Conservation (phyloP, 2,888 invertebrate genomes). For the Galerucella calmariensis region DNA sequence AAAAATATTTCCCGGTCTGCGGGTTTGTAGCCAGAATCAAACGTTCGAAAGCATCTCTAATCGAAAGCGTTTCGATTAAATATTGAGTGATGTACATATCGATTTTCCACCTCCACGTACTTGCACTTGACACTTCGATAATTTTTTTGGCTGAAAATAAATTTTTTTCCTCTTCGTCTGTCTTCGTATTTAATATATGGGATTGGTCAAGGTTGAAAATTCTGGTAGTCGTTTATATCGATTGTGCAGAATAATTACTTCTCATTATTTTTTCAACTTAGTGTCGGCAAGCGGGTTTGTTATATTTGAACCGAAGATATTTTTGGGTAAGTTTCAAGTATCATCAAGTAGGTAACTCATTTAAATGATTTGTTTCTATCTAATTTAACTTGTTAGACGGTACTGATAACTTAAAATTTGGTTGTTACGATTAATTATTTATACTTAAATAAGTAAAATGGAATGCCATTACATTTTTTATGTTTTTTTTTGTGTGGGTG, state of each 20-base stretch:
- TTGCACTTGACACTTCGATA: slow-evolving; percentile 3
- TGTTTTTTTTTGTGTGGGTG: not conserved
- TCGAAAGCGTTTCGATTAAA: not conserved
- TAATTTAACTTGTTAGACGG: not conserved
- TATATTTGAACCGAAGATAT: slow-evolving; percentile 4
- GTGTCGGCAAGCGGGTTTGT: not conserved
- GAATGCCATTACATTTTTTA: not conserved
- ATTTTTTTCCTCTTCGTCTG: not conserved
- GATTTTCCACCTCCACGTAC: not conserved
- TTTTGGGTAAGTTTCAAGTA: slow-evolving; percentile 10
- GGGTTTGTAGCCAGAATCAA: not conserved
- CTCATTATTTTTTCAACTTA: slow-evolving; percentile 5
- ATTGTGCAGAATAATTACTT: slow-evolving; percentile 16
- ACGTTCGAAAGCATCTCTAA: not conserved
- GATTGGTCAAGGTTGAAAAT: slow-evolving; percentile 32
- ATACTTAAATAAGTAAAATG: too few relatives aligned
- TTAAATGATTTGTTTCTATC: not conserved
- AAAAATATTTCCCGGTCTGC: not conserved
- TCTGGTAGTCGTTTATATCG: slow-evolving; percentile 23
- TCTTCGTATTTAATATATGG: slow-evolving; percentile 31
- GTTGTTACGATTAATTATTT: not conserved
- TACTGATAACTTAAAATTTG: not conserved
- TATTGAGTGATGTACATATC: too few relatives aligned
- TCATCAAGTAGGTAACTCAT: not conserved
- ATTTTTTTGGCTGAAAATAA: slow-evolving; percentile 14